A percentile compares a stretch with the other conserved stretches of the same genome.
phyloP scores from a whole-genome alignment of 2,888 invertebrate genomes.

The Rhyacophila evoluta region DNA sequence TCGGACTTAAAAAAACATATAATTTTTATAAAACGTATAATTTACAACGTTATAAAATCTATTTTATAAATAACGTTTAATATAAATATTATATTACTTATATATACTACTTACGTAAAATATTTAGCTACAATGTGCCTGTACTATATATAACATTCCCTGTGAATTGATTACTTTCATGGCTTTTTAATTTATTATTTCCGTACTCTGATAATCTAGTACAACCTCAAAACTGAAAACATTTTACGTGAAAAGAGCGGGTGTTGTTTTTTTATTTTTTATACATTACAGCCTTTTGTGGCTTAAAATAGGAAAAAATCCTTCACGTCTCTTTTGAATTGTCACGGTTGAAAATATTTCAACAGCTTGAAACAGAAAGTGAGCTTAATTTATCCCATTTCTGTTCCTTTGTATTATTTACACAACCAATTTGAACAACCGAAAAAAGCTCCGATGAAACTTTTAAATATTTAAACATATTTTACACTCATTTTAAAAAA shows the following conservation, averaged over 20 bases:
- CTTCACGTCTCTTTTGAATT: neutral
- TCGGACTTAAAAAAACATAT: no score
- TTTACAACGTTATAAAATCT: neutral
- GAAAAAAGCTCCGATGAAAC: no score
- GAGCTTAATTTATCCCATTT: neutral
- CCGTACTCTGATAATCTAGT: neutral
- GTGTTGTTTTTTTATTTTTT: neutral
- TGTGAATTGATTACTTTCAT: neutral
- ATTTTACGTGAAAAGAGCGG: neutral
- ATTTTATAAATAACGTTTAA: neutral
- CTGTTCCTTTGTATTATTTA: neutral
- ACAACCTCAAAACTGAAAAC: neutral
- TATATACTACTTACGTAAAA: neutral
- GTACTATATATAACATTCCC: neutral
- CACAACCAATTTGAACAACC: no score
- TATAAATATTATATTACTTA: neutral
- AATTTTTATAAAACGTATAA: neutral
- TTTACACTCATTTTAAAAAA: no score
- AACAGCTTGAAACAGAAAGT: neutral
- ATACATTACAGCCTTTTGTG: neutral
- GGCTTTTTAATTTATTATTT: neutral
- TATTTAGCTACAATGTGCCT: neutral
- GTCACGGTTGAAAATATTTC: neutral
- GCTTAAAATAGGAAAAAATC: neutral
- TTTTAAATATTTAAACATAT: no score